These are phyloP conservation scores for Pseudomyrmex pallidus DNA, from an alignment of 1,140 invertebrate genomes.

Conservation along the genomic window DNA sequence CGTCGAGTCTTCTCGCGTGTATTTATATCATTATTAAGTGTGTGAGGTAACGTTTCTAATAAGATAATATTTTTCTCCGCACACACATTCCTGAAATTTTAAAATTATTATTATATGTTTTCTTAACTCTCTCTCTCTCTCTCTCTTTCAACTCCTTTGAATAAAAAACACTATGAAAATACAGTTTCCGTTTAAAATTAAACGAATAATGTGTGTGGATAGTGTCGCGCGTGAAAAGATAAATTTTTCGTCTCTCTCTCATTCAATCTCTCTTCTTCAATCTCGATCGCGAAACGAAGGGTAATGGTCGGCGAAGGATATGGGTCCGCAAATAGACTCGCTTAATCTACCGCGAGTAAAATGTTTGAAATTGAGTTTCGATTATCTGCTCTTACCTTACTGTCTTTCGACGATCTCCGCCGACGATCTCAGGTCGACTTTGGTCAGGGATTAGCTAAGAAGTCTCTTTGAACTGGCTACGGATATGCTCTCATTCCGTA, in stretches of 20 bases:
- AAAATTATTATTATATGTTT: not conserved
- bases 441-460: slow-evolving; percentile 47
- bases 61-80: no score
- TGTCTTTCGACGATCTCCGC: slow-evolving; percentile 41
- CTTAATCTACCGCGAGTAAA: slow-evolving; percentile 57
- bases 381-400: slow-evolving; percentile 51
- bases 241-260: not conserved
- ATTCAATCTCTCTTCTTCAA: slow-evolving; percentile 39
- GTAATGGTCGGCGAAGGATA: slow-evolving; percentile 45
- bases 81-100: not conserved
- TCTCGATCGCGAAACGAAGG: slow-evolving; percentile 41
- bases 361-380: slow-evolving; percentile 61
- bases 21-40: not conserved
- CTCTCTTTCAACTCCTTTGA: not conserved
- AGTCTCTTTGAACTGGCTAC: slow-evolving; percentile 29
- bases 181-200: slow-evolving; percentile 16
- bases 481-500: not conserved
- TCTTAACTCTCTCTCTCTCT: no score
- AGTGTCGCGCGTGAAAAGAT: no score
- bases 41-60: not conserved
- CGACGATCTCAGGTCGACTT: not conserved
- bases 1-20: not conserved
- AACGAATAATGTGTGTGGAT: slow-evolving; percentile 15
- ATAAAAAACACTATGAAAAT: not conserved
- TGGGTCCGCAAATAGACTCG: slow-evolving; percentile 54